These are phyloP conservation scores for Nudaria mundana DNA, from an alignment of 2,888 invertebrate species.

Conservation along the genomic window DNA sequence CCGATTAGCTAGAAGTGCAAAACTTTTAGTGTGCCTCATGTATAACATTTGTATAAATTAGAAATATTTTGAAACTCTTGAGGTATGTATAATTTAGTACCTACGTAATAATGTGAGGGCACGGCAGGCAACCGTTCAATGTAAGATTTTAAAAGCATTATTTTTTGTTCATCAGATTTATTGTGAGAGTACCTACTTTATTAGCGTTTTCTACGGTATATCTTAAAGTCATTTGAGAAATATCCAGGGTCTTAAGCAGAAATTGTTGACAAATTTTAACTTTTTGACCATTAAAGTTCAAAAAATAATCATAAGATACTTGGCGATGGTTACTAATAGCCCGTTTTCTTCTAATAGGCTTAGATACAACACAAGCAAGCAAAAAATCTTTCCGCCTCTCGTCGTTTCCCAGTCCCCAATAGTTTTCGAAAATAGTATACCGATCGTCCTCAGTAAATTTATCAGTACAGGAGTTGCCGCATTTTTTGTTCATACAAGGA, in stretches of 20 bases:
- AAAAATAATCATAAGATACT: neutral
- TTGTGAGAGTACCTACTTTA: neutral
- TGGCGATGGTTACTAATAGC: neutral
- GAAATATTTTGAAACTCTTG: too few relatives aligned
- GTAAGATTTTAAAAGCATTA: neutral
- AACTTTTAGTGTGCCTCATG: too few relatives aligned
- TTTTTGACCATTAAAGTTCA: neutral
- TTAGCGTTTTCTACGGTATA: neutral
- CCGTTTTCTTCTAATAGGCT: neutral
- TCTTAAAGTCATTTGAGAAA: neutral
- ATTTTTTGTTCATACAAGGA: neutral
- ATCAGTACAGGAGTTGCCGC: neutral
- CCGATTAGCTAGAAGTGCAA: too few relatives aligned
- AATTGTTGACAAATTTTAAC: slow-evolving; percentile 1
- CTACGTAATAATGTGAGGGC: slow-evolving; percentile 1
- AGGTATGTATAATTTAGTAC: neutral
- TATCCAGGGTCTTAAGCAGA: neutral
- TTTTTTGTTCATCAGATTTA: neutral
- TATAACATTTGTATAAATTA: too few relatives aligned
- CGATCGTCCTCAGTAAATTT: neutral
- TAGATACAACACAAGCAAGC: neutral
- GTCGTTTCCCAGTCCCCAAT: neutral
- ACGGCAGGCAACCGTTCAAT: neutral
- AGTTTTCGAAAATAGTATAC: neutral
- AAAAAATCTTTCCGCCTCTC: neutral